Evolutionary conservation across 2,888 invertebrate species (phyloP).

Genomic region (Drosophila subquinaria): DNA sequence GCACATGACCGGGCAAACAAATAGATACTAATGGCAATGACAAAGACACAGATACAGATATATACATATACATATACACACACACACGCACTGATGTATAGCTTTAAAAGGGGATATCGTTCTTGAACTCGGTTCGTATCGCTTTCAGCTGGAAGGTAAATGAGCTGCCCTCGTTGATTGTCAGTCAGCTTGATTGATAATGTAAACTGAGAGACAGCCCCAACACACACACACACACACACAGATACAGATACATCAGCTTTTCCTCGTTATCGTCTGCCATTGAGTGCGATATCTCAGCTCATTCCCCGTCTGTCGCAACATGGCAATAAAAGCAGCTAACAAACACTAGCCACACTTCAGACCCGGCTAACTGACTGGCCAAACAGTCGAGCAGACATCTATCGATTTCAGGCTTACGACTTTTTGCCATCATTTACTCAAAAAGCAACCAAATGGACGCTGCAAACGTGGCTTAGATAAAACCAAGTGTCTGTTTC

Average conservation of each 20-base stretch:
- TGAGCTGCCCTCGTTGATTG: conserved; percentile 63
- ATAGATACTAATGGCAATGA: conserved; percentile 61
- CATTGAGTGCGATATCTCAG: conserved; percentile 53
- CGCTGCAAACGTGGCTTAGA: conserved; percentile 40
- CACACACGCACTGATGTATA: not conserved
- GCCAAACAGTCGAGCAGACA: conserved; percentile 13
- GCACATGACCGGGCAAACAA: conserved; percentile 46
- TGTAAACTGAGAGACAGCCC: conserved; percentile 70
- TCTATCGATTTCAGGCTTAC: conserved; percentile 72
- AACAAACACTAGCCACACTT: conserved; percentile 22
- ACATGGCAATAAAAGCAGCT: conserved; percentile 50
- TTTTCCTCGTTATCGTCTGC: conserved; percentile 53
- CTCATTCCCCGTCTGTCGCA: conserved; percentile 27
- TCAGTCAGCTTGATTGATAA: conserved; percentile 78
- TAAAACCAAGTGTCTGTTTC: conserved; percentile 21
- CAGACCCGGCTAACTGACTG: conserved; percentile 15
- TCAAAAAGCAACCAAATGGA: conserved; percentile 39
- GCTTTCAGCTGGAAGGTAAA: conserved; percentile 62
- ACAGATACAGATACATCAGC: conserved; percentile 1
- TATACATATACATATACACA: conserved; percentile 1
- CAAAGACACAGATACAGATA: conserved; percentile 23
- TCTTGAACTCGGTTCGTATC: conserved; percentile 51
- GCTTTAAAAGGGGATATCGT: conserved; percentile 17
- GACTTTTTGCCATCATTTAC: conserved; percentile 51
- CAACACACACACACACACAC: conserved; percentile 23